Evolutionary conservation across 30 jellyfish, hydroid and myxozoan species (phyloP).

Genomic region (Cassiopea andromeda): DNA sequence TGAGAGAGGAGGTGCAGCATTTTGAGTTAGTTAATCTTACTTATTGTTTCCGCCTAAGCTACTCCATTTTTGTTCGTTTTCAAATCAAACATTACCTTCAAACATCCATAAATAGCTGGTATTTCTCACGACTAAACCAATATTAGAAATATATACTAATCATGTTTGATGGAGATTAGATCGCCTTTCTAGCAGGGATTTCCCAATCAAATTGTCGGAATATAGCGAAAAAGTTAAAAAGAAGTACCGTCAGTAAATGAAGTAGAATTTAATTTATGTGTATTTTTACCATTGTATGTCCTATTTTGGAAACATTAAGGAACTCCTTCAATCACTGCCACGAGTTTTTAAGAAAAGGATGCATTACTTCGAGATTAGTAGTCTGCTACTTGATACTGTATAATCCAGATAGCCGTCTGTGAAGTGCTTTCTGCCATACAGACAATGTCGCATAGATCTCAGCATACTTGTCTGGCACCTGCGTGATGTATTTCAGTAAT

Average conservation of each 20-base stretch:
- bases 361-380: slow-evolving; percentile 1
- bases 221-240: not conserved
- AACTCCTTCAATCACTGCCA: not conserved
- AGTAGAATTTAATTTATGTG: not conserved
- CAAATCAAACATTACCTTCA: too few relatives aligned
- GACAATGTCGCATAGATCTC: slow-evolving; percentile 1
- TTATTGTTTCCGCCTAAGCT: too few relatives aligned
- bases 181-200: not conserved
- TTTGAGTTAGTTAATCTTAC: too few relatives aligned
- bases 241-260: not conserved
- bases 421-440: slow-evolving; percentile 5
- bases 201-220: not conserved
- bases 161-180: not conserved
- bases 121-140: not conserved
- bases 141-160: not conserved
- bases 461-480: slow-evolving; percentile 22
- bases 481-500: slow-evolving; percentile 1
- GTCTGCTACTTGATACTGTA: slow-evolving; percentile 5
- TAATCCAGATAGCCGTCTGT: not conserved
- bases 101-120: not conserved
- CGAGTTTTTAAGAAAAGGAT: not conserved
- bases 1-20: too few relatives aligned
- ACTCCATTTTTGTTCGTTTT: too few relatives aligned
- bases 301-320: not conserved
- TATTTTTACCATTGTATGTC: not conserved